These are phyloP conservation scores for Drosophila teissieri DNA, from an alignment of 1,140 invertebrate genomes.

Conservation along the genomic window DNA sequence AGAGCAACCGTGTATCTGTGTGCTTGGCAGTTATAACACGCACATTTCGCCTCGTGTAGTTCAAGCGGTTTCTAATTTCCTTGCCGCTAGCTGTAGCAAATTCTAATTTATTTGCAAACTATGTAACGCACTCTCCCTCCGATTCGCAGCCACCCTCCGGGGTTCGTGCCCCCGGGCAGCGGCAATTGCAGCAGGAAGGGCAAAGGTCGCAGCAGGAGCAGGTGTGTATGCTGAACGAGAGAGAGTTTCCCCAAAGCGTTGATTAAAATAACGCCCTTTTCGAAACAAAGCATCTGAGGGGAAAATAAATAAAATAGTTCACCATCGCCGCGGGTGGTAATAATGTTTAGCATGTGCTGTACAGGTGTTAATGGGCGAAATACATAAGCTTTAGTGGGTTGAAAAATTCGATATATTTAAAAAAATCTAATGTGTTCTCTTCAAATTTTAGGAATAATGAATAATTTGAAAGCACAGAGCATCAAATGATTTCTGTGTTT, in stretches of 20 bases:
- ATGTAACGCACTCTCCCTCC: slow-evolving; percentile 45
- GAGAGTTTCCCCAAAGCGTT: slow-evolving; percentile 24
- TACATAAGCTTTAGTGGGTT: too few species aligned
- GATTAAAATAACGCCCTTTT: slow-evolving; percentile 40
- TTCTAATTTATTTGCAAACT: slow-evolving; percentile 80
- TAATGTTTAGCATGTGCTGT: slow-evolving; percentile 4
- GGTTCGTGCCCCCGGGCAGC: slow-evolving; percentile 2
- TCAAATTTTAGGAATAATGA: neutral
- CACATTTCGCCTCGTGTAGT: slow-evolving; percentile 59
- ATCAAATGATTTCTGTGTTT: too few species aligned
- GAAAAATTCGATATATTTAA: too few species aligned
- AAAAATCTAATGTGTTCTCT: too few species aligned
- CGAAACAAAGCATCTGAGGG: slow-evolving; percentile 8
- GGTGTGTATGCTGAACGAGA: slow-evolving; percentile 19
- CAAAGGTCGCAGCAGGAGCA: slow-evolving; percentile 48
- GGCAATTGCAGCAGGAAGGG: slow-evolving; percentile 8
- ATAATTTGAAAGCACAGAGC: neutral
- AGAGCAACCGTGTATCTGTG: slow-evolving; percentile 8
- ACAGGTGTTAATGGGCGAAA: neutral
- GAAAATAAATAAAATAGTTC: slow-evolving; percentile 2
- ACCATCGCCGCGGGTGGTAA: neutral
- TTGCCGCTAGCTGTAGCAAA: slow-evolving; percentile 72
- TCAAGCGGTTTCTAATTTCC: slow-evolving; percentile 78
- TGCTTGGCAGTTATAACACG: slow-evolving; percentile 60
- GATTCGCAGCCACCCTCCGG: neutral